phyloP scores from a whole-genome alignment of 2,888 invertebrate species.

The Minunthozetes semirufus region DNA sequence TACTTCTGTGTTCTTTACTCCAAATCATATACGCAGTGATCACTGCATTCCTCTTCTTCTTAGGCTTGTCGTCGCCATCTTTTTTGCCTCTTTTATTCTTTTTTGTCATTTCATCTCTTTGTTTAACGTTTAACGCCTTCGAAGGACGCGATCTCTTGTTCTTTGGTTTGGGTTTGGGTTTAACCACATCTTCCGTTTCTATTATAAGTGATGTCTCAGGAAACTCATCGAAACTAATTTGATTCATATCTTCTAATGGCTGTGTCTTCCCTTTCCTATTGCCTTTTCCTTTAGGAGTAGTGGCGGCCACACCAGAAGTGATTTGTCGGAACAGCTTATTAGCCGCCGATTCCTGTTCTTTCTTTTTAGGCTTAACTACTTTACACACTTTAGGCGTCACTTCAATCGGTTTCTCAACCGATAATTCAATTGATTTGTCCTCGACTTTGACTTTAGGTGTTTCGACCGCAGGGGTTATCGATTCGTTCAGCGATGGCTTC shows the following conservation, averaged over 20 bases:
- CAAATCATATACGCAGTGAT: conserved; percentile 83
- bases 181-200: conserved; percentile 12
- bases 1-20: conserved; percentile 73
- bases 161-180: conserved; percentile 15
- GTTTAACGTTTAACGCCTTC: not conserved
- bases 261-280: not conserved
- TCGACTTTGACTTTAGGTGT: no score
- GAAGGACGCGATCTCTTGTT: not conserved
- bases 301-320: conserved; percentile 19
- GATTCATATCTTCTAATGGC: conserved; percentile 14
- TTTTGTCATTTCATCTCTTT: not conserved
- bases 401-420: conserved; percentile 5
- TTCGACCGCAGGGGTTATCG: not conserved
- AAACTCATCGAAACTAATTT: conserved; percentile 23
- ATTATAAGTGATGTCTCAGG: conserved; percentile 31
- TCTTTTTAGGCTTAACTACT: not conserved
- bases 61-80: conserved; percentile 3
- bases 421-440: not conserved
- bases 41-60: conserved; percentile 53
- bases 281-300: not conserved
- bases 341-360: conserved; percentile 41
- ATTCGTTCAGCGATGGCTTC: not conserved
- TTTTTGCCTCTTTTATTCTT: not conserved
- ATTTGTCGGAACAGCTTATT: conserved; percentile 45
- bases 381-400: conserved; percentile 13